Base-by-base conservation (phyloP, 2,113 vertebrate species). In the Reinhardtius hippoglossoides region DNA sequence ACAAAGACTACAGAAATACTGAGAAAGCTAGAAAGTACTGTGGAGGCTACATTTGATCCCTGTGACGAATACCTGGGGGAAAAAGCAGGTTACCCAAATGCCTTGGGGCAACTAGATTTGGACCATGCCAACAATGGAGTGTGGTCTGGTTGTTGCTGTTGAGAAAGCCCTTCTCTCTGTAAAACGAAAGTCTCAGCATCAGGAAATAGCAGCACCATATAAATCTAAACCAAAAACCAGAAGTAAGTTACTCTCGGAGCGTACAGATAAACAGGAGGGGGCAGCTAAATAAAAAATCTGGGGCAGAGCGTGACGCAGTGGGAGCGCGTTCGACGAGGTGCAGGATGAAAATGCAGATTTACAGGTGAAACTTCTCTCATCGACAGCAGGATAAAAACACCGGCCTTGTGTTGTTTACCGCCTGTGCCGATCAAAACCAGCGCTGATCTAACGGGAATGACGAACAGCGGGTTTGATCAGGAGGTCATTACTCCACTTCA, bases 381-480 rank as follows among this genome's bases (percentile, higher is more conserved):
- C 13, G 5, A 5, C 44, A 48, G 16, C 44, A 48, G 4, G n/a
- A n/a, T n/a, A n/a, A n/a, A n/a, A n/a, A 42, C 40, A 13, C 44
- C 13, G 48, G 55, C 24, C 54, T 50, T 50, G 46, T 52, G 1
- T 71, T 65, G 12, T 71, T 72, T 48, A 24, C 14, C 18, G 8
- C 40, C 54, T 67, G 48, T 44, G 55, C 58, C 40, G 72, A 71
- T 76, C 68, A 71, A 67, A 81, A 72, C 21, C 14, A 16, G 55
- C 50, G 58, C 54, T 55, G 40, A 78, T 72, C 52, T 40, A 21
- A 67, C 27, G 2, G 68, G 15, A 62, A n/a, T 1, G 0, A 24
- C 48, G 48, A 55, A 66, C 8, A n/a, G 10, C 31, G 62, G 13
- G 71, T 67, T 60, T 59, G 60, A 80, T 84, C 71, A 62, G 27